Conservation (phyloP, 2,113 vertebrate genomes). For the Aptenodytes forsteri region DNA sequence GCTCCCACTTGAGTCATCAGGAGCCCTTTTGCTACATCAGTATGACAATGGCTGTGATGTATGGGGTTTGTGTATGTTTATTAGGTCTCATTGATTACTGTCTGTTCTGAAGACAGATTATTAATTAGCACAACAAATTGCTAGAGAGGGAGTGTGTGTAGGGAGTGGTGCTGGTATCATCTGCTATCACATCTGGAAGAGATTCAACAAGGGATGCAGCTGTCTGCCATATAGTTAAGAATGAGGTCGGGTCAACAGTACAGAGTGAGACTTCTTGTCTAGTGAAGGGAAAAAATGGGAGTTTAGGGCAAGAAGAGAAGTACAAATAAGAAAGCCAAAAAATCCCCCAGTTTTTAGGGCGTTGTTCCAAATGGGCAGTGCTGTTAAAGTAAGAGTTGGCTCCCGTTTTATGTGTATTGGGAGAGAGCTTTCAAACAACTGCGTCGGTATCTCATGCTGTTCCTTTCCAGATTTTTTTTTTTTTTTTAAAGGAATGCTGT, state of each 20-base stretch:
- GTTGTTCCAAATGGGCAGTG: neutral
- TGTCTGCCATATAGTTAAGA: neutral
- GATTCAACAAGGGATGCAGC: neutral
- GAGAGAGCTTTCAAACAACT: neutral
- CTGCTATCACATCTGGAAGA: neutral
- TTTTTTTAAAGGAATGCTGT: neutral
- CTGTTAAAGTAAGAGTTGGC: neutral
- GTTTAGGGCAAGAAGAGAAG: neutral
- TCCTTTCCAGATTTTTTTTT: neutral
- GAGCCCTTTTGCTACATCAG: neutral
- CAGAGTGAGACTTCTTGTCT: neutral
- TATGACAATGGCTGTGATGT: neutral
- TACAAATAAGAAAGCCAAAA: neutral
- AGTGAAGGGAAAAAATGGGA: neutral
- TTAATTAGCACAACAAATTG: constrained; percentile 30
- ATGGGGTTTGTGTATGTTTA: neutral
- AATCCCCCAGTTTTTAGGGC: neutral
- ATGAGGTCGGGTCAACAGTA: rapidly evolving
- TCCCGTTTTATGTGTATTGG: neutral
- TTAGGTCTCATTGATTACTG: neutral
- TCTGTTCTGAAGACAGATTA: neutral
- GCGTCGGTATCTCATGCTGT: neutral
- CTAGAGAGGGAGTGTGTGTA: neutral
- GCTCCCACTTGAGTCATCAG: neutral
- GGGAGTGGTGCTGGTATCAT: neutral